Evolutionary conservation across 1,140 invertebrate genomes (phyloP), one percentile per base, ranked within the genome.

Genomic region (Caenorhabditis brenneri): DNA sequence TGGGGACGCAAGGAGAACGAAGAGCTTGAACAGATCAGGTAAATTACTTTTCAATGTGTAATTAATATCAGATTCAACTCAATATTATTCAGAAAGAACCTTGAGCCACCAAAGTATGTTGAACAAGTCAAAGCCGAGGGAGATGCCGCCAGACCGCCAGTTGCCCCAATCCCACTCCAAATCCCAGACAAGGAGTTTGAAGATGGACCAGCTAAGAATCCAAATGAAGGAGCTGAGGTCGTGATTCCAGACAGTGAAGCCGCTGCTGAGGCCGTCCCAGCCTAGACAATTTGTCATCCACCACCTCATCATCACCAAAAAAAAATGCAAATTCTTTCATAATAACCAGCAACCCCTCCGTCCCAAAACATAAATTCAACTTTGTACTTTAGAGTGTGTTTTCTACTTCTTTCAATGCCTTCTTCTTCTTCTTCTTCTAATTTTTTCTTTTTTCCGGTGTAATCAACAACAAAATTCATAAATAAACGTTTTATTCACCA

Each of bases 81-180:
- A n/a, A n/a, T n/a, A n/a, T n/a, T 19, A 46, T 84, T 39, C 83
- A 82, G 87, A 39, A 86, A 88, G 27, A 88, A 83, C 78, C 87
- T 89, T 7, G 87, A 83, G 78, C 85, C 88, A n/a, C 87, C 88
- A 27, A 90, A 90, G 49, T 89, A 89, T 58, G 89, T 89, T 16
- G 89, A 90, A 16, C 58, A 88, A 39, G 82, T 87, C 15, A 89
- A 90, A 39, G 80, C 89, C 1, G 86, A 88, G 48, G 88, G 86
- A 12, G 88, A 88, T 48, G 55, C 85, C 22, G 80, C 84, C 91
- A 94, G 95, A 92, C 87, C 86, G n/a, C 86, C 84, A 27, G 79
- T 85, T 31, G 80, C 29, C 4, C 42, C 83, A 31, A 86, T 86
- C 51, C 86, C 86, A 74, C 85, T 86, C 46, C 58, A 81, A 16